Percentiles rank a stretch among this genome's conserved stretches.
Conservation (phyloP, 2,113 vertebrate species). For the Vulpes lagopus region DNA sequence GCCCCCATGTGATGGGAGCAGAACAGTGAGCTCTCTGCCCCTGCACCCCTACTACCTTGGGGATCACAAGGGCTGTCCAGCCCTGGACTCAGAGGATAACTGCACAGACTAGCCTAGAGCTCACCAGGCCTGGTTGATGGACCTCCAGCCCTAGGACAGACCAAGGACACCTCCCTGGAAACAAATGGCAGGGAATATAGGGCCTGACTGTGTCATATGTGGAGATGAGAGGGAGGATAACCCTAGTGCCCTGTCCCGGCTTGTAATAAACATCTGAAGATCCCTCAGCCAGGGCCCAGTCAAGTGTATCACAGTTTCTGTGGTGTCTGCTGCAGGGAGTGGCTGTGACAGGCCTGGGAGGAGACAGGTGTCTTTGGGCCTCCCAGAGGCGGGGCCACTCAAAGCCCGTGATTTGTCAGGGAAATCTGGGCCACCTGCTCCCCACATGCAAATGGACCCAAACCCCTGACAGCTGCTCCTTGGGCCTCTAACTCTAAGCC, state of each 20-base stretch:
- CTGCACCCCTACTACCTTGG: neutral
- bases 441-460: constrained; percentile 68
- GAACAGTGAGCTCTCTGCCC: neutral
- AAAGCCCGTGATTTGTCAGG: constrained; percentile 75
- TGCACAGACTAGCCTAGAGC: neutral
- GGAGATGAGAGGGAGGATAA: neutral
- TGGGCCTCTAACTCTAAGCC: constrained; percentile 14
- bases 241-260: neutral
- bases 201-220: neutral
- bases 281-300: neutral
- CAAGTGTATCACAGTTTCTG: neutral
- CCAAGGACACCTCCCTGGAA: neutral
- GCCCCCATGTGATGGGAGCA: neutral
- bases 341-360: neutral
- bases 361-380: constrained; percentile 46
- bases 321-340: neutral
- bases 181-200: neutral
- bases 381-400: neutral
- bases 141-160: neutral
- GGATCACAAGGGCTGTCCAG: neutral
- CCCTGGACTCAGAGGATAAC: neutral
- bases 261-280: constrained; percentile 73
- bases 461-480: constrained; percentile 54
- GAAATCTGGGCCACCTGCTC: constrained; percentile 79
- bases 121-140: neutral